These are phyloP conservation scores for Eristalis tenax DNA, from an alignment of 2,888 invertebrate genomes.

Conservation along the genomic window DNA sequence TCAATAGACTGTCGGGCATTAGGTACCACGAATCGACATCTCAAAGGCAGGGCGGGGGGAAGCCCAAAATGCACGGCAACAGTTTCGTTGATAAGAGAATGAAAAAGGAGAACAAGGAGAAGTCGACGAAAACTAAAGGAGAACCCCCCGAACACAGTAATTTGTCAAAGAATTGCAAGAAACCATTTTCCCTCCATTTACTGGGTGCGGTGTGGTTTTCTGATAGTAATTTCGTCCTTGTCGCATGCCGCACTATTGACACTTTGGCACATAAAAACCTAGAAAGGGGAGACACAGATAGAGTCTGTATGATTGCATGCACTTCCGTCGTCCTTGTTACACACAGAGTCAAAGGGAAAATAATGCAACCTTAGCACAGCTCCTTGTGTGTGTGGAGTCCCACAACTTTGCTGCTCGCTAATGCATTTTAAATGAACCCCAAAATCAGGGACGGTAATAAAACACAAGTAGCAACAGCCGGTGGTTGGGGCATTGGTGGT, in stretches of 20 bases:
- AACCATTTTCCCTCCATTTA: neutral
- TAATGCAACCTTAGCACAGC: neutral
- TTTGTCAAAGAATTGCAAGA: neutral
- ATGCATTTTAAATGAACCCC: slow-evolving; percentile 71
- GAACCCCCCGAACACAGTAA: neutral
- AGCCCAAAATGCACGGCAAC: neutral
- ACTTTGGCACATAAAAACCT: neutral
- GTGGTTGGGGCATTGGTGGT: neutral
- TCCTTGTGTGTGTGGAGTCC: slow-evolving; percentile 42
- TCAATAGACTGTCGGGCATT: neutral
- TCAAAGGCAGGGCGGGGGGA: neutral
- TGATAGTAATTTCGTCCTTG: neutral
- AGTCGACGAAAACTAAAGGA: neutral
- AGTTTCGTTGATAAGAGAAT: neutral
- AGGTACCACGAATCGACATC: neutral
- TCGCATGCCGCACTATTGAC: neutral
- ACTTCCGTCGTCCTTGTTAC: neutral
- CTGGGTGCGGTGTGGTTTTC: neutral
- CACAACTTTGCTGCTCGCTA: slow-evolving; percentile 47
- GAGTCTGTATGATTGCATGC: neutral
- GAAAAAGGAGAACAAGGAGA: neutral
- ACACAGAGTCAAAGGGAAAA: neutral
- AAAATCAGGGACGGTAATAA: slow-evolving; percentile 35
- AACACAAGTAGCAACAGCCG: neutral
- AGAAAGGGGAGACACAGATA: neutral